Base-by-base conservation (phyloP, 2,113 vertebrate species). In the Menidia beryllina region DNA sequence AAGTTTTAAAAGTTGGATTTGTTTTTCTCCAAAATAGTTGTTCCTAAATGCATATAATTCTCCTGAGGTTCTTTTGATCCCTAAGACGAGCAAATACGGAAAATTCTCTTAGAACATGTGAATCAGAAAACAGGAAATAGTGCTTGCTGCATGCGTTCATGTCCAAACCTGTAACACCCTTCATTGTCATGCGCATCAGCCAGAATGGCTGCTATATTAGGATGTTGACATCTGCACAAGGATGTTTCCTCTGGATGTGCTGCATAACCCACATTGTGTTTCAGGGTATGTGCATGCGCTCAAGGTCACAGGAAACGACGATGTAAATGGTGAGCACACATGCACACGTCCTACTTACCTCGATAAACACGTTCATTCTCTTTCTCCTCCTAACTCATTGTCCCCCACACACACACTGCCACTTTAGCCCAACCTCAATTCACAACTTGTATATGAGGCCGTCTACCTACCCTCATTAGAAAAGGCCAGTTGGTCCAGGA, bases 221-320 rank as follows among this genome's bases (percentile, higher is more conserved):
- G 54, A 68, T 54, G 1, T 53, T 74, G 66, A 75, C 66, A 64
- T 55, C 56, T 64, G 61, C 56, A 39, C 58, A 67, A 47, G 81
- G 77, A 86, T 77, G 72, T 73, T 70, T 70, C 19, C 57, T 58
- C 4, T 69, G 10, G 38, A 72, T 50, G 26, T 21, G 61, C 64
- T 57, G 5, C 26, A 30, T 62, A 61, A 71, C 62, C 63, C 71
- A 55, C 36, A 73, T 60, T 81, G 68, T 86, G 49, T 69, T 41
- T 51, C 34, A 24, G 24, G 7, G 34, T 38, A 12, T 20, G 25
- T 57, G 36, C 59, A 56, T 65, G 48, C 53, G 60, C 39, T 41
- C 1, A 27, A 69, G 63, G 82, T 83, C 73, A 81, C 58, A 51
- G 54, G 43, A 23, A 14, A 56, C 0, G 30, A 10, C 30, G 10